These are phyloP conservation scores for Embidobia sp. DNA, from an alignment of 2,888 invertebrate genomes.

Conservation along the genomic window DNA sequence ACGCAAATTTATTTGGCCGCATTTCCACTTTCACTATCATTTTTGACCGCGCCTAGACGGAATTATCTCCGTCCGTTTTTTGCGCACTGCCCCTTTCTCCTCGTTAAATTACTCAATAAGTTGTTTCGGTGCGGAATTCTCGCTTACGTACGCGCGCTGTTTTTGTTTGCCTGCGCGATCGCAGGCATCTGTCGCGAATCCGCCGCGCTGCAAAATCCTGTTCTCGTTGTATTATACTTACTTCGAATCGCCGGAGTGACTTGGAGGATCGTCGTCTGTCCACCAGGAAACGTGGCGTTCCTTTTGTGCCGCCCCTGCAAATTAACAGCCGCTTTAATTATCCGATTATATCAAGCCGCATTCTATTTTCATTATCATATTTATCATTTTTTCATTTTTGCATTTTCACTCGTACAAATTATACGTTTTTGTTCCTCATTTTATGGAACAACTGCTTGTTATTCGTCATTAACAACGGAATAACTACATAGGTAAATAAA, in stretches of 20 bases:
- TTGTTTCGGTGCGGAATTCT: conserved; percentile 18
- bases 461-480: no score
- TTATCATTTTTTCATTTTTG: conserved; percentile 28
- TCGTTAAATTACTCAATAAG: conserved; percentile 37
- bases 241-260: conserved; percentile 85
- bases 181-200: conserved; percentile 18
- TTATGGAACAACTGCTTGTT: no score
- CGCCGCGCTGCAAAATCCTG: conserved; percentile 28
- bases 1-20: conserved; percentile 16
- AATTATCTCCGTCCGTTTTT: conserved; percentile 10
- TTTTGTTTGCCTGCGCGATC: conserved; percentile 8
- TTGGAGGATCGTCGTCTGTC: conserved; percentile 86
- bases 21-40: conserved; percentile 52
- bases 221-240: conserved; percentile 78
- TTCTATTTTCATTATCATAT: conserved; percentile 34
- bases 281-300: conserved; percentile 90
- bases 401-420: conserved; percentile 46
- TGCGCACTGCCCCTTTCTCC: conserved; percentile 18
- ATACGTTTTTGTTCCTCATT: no score
- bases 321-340: conserved; percentile 51
- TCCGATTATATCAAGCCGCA: conserved; percentile 24
- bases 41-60: conserved; percentile 28
- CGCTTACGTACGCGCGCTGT: background rate
- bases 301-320: conserved; percentile 89
- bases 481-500: no score